A percentile compares a stretch with the other conserved stretches of the same genome.
phyloP scores from a whole-genome alignment of 2,113 vertebrate species.

The Indri indri region DNA sequence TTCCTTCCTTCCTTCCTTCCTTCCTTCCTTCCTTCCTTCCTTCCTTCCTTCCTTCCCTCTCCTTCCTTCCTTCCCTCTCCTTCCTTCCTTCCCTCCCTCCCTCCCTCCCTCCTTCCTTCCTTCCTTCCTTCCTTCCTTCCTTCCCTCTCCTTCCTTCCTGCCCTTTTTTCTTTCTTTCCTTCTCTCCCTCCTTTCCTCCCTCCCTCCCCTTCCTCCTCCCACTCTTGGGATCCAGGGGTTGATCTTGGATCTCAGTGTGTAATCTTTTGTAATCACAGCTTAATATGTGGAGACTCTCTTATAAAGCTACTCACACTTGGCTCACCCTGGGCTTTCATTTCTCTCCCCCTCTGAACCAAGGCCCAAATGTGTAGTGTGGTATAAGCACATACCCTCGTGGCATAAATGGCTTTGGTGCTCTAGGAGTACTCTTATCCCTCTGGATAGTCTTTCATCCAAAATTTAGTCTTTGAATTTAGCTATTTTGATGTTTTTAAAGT shows the following conservation, averaged over 20 bases:
- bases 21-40: background rate
- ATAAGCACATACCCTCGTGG: background rate
- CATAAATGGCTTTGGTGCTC: background rate
- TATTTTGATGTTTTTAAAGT: slow-evolving; percentile 32
- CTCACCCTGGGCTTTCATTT: slow-evolving; percentile 17
- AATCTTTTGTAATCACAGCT: background rate
- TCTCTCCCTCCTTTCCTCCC: background rate
- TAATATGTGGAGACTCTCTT: background rate
- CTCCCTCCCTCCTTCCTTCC: background rate
- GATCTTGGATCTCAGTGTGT: background rate
- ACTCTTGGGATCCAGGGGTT: background rate
- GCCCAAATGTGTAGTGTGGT: background rate
- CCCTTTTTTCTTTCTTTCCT: too few species aligned
- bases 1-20: background rate
- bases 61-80: background rate
- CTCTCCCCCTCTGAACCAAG: background rate
- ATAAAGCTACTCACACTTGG: background rate
- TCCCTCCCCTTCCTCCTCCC: background rate
- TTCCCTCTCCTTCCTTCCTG: accelerated
- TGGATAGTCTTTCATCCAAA: slow-evolving; percentile 14
- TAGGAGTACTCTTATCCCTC: background rate
- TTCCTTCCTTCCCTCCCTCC: too few species aligned
- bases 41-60: background rate
- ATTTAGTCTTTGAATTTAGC: background rate
- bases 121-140: too few species aligned